These are phyloP conservation scores for Halcyon badia DNA, from an alignment of 2,797 vertebrate genomes.

Conservation along the genomic window DNA sequence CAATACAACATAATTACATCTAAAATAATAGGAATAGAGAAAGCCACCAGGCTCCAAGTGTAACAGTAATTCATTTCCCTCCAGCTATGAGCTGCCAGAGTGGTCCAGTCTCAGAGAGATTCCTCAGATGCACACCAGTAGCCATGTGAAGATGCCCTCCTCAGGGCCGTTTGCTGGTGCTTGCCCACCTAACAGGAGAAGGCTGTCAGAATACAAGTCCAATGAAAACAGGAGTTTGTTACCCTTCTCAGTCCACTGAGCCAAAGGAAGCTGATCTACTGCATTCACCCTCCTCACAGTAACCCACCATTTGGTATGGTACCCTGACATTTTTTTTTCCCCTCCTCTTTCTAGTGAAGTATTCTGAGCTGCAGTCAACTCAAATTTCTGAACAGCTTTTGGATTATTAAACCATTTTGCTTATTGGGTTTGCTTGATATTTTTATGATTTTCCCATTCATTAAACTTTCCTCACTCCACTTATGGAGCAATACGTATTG, in stretches of 20 bases:
- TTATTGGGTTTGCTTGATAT: neutral
- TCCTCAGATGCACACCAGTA: neutral
- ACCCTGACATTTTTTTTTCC: fast-evolving
- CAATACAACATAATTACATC: neutral
- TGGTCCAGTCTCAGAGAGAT: neutral
- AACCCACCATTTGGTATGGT: neutral
- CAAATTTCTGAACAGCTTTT: neutral
- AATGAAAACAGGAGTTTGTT: fast-evolving
- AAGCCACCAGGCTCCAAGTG: neutral
- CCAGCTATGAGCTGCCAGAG: neutral
- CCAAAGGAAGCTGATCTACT: neutral
- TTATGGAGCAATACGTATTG: neutral
- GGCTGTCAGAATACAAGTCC: neutral
- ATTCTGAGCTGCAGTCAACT: neutral
- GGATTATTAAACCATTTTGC: neutral
- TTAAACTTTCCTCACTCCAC: neutral
- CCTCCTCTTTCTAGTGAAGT: neutral
- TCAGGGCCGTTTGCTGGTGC: neutral
- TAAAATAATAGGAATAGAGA: neutral
- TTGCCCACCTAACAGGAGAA: neutral
- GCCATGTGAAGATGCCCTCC: neutral
- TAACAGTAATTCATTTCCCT: neutral
- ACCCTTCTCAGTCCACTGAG: neutral
- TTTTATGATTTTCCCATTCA: neutral
- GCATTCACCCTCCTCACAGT: neutral